Evolutionary conservation across 2,113 vertebrate genomes (phyloP).

Genomic region (Crotalus horridus): DNA sequence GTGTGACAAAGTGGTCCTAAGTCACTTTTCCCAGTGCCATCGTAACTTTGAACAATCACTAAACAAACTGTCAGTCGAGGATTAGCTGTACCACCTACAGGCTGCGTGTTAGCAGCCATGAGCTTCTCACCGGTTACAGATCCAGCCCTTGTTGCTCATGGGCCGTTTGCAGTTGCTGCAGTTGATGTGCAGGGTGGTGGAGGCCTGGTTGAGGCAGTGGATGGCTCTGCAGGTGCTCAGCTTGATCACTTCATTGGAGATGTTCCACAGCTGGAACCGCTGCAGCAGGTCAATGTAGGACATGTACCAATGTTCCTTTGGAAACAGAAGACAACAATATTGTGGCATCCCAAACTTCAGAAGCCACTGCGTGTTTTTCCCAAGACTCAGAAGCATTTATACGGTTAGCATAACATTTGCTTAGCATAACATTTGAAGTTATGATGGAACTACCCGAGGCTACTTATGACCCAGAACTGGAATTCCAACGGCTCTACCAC

Average conservation of each 20-base stretch:
- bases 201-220: conserved; percentile 93
- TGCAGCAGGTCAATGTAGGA: conserved; percentile 97
- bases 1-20: too few species aligned
- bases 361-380: accelerated
- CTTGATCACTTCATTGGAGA: conserved; percentile 97
- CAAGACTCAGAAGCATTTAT: accelerated
- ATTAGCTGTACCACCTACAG: too few species aligned
- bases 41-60: too few species aligned
- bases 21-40: too few species aligned
- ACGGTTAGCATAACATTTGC: too few species aligned
- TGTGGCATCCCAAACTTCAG: background rate
- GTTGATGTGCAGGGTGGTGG: conserved; percentile 95
- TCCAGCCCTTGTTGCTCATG: conserved; percentile 97
- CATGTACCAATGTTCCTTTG: conserved; percentile 98
- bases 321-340: background rate
- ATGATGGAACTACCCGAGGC: too few species aligned
- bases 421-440: too few species aligned
- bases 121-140: conserved; percentile 83
- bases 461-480: too few species aligned
- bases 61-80: too few species aligned
- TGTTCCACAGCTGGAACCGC: conserved; percentile 96
- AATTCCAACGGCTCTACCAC: too few species aligned
- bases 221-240: conserved; percentile 91
- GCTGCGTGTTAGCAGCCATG: background rate
- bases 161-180: conserved; percentile 98